Evolutionary conservation across 2,888 invertebrate species (phyloP).

Genomic region (Cyclophora punctaria): DNA sequence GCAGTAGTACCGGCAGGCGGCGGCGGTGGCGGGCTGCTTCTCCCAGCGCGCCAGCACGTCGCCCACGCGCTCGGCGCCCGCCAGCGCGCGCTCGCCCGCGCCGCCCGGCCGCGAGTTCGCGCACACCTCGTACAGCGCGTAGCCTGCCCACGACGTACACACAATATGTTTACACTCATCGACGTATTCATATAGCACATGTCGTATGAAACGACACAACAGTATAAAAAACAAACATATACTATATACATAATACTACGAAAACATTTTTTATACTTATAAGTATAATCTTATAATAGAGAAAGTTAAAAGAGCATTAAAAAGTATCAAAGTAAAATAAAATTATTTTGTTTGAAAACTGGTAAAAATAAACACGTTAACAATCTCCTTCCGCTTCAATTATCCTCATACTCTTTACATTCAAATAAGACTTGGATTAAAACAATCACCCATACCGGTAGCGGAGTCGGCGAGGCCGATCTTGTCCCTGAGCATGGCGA

Average conservation of each 20-base stretch:
- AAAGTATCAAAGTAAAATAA: no score
- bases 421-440: no score
- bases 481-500: constrained; percentile 90
- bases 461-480: constrained; percentile 88
- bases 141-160: constrained; percentile 76
- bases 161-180: background rate
- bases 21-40: constrained; percentile 84
- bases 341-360: no score
- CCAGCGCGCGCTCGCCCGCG: constrained; percentile 84
- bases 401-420: no score
- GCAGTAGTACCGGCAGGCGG: constrained; percentile 65
- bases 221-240: no score
- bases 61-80: constrained; percentile 90
- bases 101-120: constrained; percentile 78
- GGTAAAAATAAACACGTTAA: no score
- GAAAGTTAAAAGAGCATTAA: no score
- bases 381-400: no score
- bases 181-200: background rate
- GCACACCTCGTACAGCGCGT: constrained; percentile 93
- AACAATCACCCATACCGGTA: constrained; percentile 71
- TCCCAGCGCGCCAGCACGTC: constrained; percentile 98
- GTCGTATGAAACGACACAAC: no score
- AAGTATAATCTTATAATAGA: no score
- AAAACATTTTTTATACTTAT: no score
- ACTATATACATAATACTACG: no score